Conservation (phyloP, 2,797 vertebrate species). For the Arrhamphus sclerolepis region DNA sequence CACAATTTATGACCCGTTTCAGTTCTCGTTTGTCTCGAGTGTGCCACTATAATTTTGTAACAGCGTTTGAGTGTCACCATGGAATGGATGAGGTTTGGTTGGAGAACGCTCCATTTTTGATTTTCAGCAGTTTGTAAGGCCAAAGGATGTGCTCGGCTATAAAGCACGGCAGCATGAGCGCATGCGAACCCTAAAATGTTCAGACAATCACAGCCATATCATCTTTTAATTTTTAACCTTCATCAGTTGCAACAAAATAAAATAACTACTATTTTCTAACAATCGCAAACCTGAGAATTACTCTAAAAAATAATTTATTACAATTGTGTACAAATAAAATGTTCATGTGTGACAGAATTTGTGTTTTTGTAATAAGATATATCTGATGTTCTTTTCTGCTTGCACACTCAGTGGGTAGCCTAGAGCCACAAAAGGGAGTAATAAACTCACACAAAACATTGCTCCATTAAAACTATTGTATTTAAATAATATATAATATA, state of each 20-base stretch:
- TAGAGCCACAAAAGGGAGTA: slow-evolving; percentile 69
- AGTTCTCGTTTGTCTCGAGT: slow-evolving; percentile 19
- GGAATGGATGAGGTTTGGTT: not conserved
- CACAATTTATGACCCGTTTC: slow-evolving; percentile 10
- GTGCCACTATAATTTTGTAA: slow-evolving; percentile 31
- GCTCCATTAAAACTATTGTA: slow-evolving; percentile 72
- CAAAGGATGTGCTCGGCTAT: slow-evolving; percentile 18
- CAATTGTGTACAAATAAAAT: slow-evolving; percentile 58
- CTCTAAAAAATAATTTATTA: slow-evolving; percentile 81
- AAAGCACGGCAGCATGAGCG: slow-evolving; percentile 20
- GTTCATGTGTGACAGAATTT: slow-evolving; percentile 55
- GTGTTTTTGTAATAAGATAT: slow-evolving; percentile 52
- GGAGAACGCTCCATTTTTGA: slow-evolving; percentile 9
- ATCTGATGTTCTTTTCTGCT: slow-evolving; percentile 50
- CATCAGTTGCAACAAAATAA: slow-evolving; percentile 35
- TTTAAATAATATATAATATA: slow-evolving; percentile 83
- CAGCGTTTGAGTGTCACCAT: slow-evolving; percentile 22
- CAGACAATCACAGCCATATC: slow-evolving; percentile 73
- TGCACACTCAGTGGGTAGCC: slow-evolving; percentile 63
- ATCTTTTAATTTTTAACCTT: slow-evolving; percentile 22
- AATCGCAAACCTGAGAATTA: slow-evolving; percentile 40
- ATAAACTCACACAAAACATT: slow-evolving; percentile 59
- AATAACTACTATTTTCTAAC: slow-evolving; percentile 40
- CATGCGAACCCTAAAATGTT: slow-evolving; percentile 30
- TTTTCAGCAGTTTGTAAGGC: slow-evolving; percentile 28